These are phyloP conservation scores for Corvus cornix DNA, from an alignment of 2,113 vertebrate species.

Conservation along the genomic window DNA sequence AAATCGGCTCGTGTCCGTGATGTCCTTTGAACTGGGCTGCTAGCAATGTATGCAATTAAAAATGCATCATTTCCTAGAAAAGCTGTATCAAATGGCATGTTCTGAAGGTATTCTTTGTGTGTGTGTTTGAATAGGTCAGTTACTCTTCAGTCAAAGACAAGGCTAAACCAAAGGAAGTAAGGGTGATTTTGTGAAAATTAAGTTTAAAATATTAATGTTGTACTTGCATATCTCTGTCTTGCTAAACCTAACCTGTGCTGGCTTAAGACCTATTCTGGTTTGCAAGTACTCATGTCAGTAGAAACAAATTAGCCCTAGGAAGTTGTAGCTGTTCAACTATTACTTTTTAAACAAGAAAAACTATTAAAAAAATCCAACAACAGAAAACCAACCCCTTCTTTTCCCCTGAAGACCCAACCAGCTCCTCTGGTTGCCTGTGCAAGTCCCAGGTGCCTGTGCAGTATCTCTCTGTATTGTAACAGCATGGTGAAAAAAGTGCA, in stretches of 20 bases:
- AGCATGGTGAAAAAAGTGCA: neutral
- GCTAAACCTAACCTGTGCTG: neutral
- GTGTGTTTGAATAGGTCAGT: neutral
- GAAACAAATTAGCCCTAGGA: neutral
- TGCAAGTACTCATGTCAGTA: neutral
- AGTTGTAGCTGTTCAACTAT: neutral
- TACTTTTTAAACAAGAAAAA: neutral
- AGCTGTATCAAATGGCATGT: neutral
- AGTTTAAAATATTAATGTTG: neutral
- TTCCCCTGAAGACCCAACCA: rapidly evolving
- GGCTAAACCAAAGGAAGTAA: neutral
- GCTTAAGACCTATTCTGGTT: neutral
- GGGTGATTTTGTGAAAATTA: neutral
- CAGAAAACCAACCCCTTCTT: rapidly evolving
- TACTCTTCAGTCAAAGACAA: neutral
- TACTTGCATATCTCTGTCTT: neutral
- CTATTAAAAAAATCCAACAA: neutral
- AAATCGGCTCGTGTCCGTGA: rapidly evolving
- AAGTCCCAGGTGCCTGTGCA: neutral
- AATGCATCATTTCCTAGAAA: neutral
- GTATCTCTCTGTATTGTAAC: neutral
- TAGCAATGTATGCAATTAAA: neutral
- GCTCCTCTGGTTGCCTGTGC: neutral
- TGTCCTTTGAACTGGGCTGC: neutral
- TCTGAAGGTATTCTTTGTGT: neutral